Evolutionary conservation across 2,888 invertebrate species (phyloP).

Genomic region (Drosophila ochracea): DNA sequence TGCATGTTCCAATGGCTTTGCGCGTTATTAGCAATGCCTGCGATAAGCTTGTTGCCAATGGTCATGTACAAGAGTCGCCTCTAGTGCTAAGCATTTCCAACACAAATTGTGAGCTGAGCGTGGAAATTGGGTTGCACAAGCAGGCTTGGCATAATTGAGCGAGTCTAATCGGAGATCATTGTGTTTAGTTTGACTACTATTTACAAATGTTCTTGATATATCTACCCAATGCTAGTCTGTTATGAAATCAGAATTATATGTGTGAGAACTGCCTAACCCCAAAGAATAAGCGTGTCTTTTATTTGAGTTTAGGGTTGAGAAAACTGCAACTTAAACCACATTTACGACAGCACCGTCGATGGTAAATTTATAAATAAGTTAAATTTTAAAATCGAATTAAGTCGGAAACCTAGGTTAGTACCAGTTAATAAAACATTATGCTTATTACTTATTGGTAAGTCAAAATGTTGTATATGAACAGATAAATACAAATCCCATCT

Average conservation of each 20-base stretch:
- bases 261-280: background rate
- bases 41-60: conserved; percentile 55
- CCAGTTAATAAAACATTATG: background rate
- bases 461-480: too few species aligned
- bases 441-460: background rate
- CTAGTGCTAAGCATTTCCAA: conserved; percentile 9
- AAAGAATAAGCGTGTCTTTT: background rate
- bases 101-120: conserved; percentile 37
- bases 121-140: conserved; percentile 17
- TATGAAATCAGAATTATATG: background rate
- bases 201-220: conserved; percentile 1
- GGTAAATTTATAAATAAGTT: background rate
- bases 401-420: background rate
- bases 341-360: background rate
- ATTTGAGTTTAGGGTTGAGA: background rate
- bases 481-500: background rate
- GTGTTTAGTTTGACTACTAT: conserved; percentile 3
- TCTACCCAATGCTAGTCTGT: background rate
- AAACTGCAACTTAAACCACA: background rate
- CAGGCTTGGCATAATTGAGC: conserved; percentile 29
- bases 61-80: conserved; percentile 2
- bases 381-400: background rate
- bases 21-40: conserved; percentile 59
- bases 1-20: conserved; percentile 55
- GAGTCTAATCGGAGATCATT: conserved; percentile 37